Evolutionary conservation across 1,140 invertebrate species (phyloP), one percentile per base, ranked within the genome.

Genomic region (Orius laevigatus): DNA sequence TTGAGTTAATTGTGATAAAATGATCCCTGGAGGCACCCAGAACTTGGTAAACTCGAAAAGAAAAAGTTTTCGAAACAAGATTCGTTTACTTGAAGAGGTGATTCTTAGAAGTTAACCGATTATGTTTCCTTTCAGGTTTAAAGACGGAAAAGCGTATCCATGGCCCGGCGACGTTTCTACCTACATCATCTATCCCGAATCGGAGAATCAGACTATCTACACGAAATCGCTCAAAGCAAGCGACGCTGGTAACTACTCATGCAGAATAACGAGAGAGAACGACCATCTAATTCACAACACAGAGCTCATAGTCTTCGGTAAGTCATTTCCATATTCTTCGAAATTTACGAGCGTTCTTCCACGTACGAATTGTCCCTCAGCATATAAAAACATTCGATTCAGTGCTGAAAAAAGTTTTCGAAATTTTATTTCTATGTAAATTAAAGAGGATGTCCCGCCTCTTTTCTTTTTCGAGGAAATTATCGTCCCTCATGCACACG

Each of bases 161-260:
- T 84, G 79, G 79, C 73, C 76, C 2, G 70, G 69, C 2, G 68
- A 69, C 44, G 66, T 72, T 41, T 81, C 78, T 9, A 72, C 71
- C 53, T 69, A 82, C 53, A 81, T 84, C 53, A 62, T 82, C 47
- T 81, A 80, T 60, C 78, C 80, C 0, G 78, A 81, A 62, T 79
- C 76, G 38, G 78, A 75, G 38, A 84, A 84, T 64, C 80, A 84
- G 63, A 84, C 79, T 16, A 71, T 84, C 58, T 82, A 81, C 66
- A 76, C 78, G n/a, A 68, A 72, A 46, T 63, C 65, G 14, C 72
- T 76, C 16, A 66, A 69, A 25, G 61, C 69, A 32, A 67, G 67
- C 10, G 80, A 82, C 60, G 70, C 72, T 36, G 80, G 79, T 43
- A 75, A 76, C 61, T 84, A 82, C 64, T 78, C 77, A 11, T 84